These are phyloP conservation scores for Drosophila picticornis DNA, from an alignment of 2,888 invertebrate genomes.

Conservation along the genomic window DNA sequence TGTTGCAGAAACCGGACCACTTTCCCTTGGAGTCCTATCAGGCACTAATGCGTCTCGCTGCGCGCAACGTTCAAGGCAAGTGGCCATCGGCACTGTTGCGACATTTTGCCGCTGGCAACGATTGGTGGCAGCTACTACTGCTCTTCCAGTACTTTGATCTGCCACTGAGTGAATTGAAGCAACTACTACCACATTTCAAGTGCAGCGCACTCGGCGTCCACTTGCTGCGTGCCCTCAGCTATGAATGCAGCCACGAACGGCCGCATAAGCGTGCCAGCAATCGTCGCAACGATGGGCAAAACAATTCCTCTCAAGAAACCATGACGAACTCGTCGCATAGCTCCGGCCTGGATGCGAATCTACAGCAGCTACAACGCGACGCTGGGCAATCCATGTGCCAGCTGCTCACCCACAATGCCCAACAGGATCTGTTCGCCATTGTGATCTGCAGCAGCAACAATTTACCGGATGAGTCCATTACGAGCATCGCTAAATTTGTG, in stretches of 20 bases:
- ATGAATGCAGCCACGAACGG: constrained; percentile 60
- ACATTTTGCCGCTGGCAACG: constrained; percentile 87
- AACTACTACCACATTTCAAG: constrained; percentile 73
- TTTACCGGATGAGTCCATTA: constrained; percentile 63
- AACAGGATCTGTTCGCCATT: constrained; percentile 83
- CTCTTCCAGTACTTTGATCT: constrained; percentile 90
- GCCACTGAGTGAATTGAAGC: constrained; percentile 86
- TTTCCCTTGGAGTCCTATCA: constrained; percentile 82
- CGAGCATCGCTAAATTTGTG: constrained; percentile 63
- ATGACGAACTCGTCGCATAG: constrained; percentile 81
- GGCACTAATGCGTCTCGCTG: constrained; percentile 80
- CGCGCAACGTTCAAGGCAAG: constrained; percentile 63
- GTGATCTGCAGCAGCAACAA: constrained; percentile 81
- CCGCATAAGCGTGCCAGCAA: constrained; percentile 56
- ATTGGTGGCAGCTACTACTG: constrained; percentile 90
- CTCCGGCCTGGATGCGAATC: constrained; percentile 76
- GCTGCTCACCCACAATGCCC: constrained; percentile 54
- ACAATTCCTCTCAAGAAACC: constrained; percentile 78
- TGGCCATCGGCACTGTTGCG: constrained; percentile 85
- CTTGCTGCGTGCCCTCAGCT: constrained; percentile 79
- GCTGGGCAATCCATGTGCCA: constrained; percentile 54
- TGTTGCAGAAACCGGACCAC: constrained; percentile 41
- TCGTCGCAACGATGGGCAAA: constrained; percentile 50
- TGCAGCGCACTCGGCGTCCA: constrained; percentile 79
- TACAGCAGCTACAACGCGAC: constrained; percentile 43